These are phyloP conservation scores for Oikopleura dioica DNA, from an alignment of 23 tunicate species.

Conservation along the genomic window DNA sequence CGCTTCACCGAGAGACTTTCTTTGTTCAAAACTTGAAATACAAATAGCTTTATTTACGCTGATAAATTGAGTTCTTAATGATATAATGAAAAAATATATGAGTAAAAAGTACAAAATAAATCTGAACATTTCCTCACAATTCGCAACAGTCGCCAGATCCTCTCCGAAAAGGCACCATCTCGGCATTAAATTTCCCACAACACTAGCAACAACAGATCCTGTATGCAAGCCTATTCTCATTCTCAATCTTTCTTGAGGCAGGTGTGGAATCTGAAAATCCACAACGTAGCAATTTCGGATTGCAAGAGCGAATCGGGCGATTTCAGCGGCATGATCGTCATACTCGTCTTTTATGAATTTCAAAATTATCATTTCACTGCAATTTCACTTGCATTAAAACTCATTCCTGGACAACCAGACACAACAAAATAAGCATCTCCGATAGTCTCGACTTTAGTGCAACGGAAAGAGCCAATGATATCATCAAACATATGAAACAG, in stretches of 20 bases:
- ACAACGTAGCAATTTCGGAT: constrained; percentile 7
- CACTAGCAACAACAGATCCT: constrained; percentile 5
- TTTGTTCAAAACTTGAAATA: too few relatives aligned
- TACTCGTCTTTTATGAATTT: too few relatives aligned
- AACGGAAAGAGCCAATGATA: background rate
- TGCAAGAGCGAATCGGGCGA: constrained; percentile 2
- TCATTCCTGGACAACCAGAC: background rate
- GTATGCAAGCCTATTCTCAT: constrained; percentile 7
- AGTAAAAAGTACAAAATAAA: too few relatives aligned
- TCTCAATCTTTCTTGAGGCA: background rate
- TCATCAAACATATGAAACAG: background rate
- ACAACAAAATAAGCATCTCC: constrained; percentile 13
- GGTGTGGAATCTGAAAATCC: constrained; percentile 2
- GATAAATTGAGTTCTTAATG: too few relatives aligned
- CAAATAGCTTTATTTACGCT: too few relatives aligned
- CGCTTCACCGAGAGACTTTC: too few relatives aligned
- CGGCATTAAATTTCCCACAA: constrained; percentile 6
- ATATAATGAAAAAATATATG: too few relatives aligned
- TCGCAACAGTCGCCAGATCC: too few relatives aligned
- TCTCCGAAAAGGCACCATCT: constrained; percentile 11
- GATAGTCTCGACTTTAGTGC: constrained; percentile 8
- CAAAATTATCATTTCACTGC: too few relatives aligned
- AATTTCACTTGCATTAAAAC: too few relatives aligned
- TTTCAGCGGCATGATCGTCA: constrained; percentile 2
- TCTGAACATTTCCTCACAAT: too few relatives aligned